Base-by-base conservation (phyloP, 2,888 invertebrate genomes). In the Caenorhabditis sp. region DNA sequence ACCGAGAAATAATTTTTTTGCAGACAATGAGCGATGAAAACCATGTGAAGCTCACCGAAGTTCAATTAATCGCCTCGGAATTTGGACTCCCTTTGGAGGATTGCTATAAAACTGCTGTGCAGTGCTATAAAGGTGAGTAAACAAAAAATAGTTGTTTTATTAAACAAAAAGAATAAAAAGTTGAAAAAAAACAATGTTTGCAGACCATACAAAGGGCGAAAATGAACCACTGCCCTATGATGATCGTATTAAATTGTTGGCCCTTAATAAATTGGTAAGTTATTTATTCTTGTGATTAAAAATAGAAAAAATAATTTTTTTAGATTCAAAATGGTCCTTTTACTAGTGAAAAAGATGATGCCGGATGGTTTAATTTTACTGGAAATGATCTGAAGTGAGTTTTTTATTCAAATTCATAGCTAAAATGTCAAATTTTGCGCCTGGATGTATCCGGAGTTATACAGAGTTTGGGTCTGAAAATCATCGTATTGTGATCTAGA, bases 111-210 rank as follows among this genome's bases (percentile, higher is more conserved):
- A 91, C 95, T 85, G 94, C 94, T 36, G 90, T 95, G 71, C 91
- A 92, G 87, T 97, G 95, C 90, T 96, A 95, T 88, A 95, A 95
- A 93, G 96, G 96, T 95, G 31, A 31, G 31, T 31, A 31, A 31
- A 31, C 31, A 31, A 7, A n/a, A n/a, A n/a, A 23, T 12, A 14
- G 26, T 56, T 10, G 26, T 56, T 7, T 23, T 91, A 12, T 4
- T 53, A 53, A 83, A 87, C 38, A 27, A 70, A n/a, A 17, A 54
- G 17, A 53, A 53, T n/a, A 8, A 8, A 17, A 21, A 59, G 25
- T 5, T n/a, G n/a, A 20, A 27, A 57, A n/a, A 56, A 56, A 4
- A 5, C 4, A 56, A 20, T 56, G 4, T 56, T 21, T 56, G 17
- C 36, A 58, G 57, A 58, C n/a, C 21, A 58, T 23, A 56, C 56